phyloP scores from a whole-genome alignment of 2,113 vertebrate genomes.

The Sardina pilchardus region DNA sequence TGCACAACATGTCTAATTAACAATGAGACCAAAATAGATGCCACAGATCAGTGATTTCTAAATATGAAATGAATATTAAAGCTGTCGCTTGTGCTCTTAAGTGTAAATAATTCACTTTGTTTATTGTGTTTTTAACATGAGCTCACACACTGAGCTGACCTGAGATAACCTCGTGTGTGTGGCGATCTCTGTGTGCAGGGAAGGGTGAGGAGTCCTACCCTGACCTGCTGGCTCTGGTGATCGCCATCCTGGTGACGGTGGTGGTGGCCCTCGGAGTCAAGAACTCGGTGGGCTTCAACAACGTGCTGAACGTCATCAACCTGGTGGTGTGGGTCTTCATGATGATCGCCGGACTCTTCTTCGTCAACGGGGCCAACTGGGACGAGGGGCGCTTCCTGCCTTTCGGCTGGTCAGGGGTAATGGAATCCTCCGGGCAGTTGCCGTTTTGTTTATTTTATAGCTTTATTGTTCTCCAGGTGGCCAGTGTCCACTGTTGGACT shows the following conservation, averaged over 20 bases:
- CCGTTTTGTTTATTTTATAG: too few relatives aligned
- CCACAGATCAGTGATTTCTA: not conserved
- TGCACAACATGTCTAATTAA: not conserved
- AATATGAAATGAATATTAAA: not conserved
- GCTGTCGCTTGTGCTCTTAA: not conserved
- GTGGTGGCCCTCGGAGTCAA: constrained; percentile 88
- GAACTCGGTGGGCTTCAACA: constrained; percentile 94
- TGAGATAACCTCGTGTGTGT: not conserved
- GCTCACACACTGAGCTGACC: not conserved
- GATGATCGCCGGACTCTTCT: constrained; percentile 90
- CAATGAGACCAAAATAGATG: not conserved
- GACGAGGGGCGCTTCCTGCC: constrained; percentile 87
- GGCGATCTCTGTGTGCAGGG: constrained; percentile 65
- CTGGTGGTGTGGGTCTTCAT: constrained; percentile 93
- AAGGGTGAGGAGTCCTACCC: constrained; percentile 95
- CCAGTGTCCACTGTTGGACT: too few relatives aligned
- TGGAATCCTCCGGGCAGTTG: too few relatives aligned
- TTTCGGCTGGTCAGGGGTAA: constrained; percentile 96
- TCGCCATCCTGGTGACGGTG: constrained; percentile 85
- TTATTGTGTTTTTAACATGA: not conserved
- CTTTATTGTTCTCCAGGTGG: too few relatives aligned
- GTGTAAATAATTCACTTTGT: not conserved
- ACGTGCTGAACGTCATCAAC: constrained; percentile 90
- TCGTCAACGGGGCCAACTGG: constrained; percentile 87
- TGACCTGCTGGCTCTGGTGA: constrained; percentile 88